A percentile compares a stretch with the other conserved stretches of the same genome.
These are phyloP conservation scores for Zaprionus capensis DNA, from an alignment of 1,140 invertebrate genomes.

Conservation along the genomic window DNA sequence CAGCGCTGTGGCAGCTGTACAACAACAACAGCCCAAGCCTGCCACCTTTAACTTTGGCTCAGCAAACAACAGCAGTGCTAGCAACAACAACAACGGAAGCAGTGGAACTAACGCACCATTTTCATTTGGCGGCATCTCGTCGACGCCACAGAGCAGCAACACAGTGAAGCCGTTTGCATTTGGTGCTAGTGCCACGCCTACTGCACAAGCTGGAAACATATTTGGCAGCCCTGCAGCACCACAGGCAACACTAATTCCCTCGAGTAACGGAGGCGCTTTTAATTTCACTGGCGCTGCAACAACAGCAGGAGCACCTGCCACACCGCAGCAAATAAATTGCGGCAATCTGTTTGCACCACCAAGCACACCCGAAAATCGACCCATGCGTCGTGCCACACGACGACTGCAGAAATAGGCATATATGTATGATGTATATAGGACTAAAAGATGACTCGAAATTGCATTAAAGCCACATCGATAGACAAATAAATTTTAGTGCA, in stretches of 20 bases:
- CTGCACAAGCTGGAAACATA: slow-evolving; percentile 19
- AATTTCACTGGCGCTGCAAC: slow-evolving; percentile 35
- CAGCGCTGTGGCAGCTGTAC: slow-evolving; percentile 46
- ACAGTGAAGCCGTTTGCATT: slow-evolving; percentile 60
- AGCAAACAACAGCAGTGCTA: slow-evolving; percentile 5
- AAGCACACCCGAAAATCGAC: slow-evolving; percentile 44
- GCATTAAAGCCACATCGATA: background rate
- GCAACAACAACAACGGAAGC: slow-evolving; percentile 10
- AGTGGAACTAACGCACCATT: slow-evolving; percentile 40
- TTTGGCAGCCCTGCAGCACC: slow-evolving; percentile 51
- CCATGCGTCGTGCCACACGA: slow-evolving; percentile 56
- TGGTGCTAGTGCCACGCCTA: slow-evolving; percentile 31
- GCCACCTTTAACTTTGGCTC: slow-evolving; percentile 48
- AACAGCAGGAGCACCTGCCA: background rate
- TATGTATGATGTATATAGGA: background rate
- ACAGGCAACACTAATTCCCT: slow-evolving; percentile 2
- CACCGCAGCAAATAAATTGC: slow-evolving; percentile 55
- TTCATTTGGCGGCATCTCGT: slow-evolving; percentile 51
- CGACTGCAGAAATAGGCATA: slow-evolving; percentile 62
- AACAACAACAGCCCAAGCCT: slow-evolving; percentile 42
- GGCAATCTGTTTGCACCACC: slow-evolving; percentile 53
- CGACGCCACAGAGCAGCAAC: slow-evolving; percentile 42
- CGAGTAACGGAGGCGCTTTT: slow-evolving; percentile 31
- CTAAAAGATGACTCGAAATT: background rate
- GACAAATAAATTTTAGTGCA: background rate